Percentiles rank a stretch among this genome's conserved stretches.
Conservation (phyloP, 2,797 vertebrate genomes). For the Sebastes baramenuke region DNA sequence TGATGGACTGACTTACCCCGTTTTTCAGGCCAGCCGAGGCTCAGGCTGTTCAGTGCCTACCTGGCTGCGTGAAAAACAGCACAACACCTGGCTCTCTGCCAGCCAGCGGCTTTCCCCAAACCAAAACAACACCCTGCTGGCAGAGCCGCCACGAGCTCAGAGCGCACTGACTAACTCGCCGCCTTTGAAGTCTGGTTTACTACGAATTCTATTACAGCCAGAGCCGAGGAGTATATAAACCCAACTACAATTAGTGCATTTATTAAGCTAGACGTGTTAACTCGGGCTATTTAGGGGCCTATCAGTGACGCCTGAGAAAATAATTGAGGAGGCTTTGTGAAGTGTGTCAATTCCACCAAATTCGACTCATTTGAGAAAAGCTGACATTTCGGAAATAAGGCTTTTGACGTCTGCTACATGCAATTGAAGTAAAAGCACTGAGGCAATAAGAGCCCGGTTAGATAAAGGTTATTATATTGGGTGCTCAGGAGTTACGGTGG, state of each 20-base stretch:
- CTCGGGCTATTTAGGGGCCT: constrained; percentile 31
- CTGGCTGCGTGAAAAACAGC: constrained; percentile 53
- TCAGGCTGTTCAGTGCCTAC: constrained; percentile 65
- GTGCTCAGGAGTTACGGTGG: background rate
- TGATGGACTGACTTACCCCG: constrained; percentile 65
- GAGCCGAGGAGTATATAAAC: constrained; percentile 58
- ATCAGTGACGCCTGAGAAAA: constrained; percentile 30
- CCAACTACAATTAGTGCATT: constrained; percentile 52
- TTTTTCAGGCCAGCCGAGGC: constrained; percentile 42
- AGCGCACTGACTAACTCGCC: constrained; percentile 33
- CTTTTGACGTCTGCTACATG: background rate
- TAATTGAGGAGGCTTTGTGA: constrained; percentile 29
- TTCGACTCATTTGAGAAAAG: constrained; percentile 11
- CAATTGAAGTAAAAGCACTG: background rate
- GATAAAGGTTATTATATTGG: constrained; percentile 14
- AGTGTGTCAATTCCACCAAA: constrained; percentile 19
- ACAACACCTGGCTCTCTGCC: constrained; percentile 62
- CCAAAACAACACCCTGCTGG: constrained; percentile 62
- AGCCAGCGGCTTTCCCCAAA: constrained; percentile 64
- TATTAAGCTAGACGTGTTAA: constrained; percentile 54
- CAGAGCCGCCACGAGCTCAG: constrained; percentile 41
- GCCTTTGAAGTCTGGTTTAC: constrained; percentile 68
- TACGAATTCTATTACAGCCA: constrained; percentile 44
- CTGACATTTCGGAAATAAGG: constrained; percentile 10
- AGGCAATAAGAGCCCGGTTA: background rate